A percentile compares a stretch with the other conserved stretches of the same genome.
phyloP scores from a whole-genome alignment of 2,888 invertebrate genomes.

The Eumerus sabulonum region DNA sequence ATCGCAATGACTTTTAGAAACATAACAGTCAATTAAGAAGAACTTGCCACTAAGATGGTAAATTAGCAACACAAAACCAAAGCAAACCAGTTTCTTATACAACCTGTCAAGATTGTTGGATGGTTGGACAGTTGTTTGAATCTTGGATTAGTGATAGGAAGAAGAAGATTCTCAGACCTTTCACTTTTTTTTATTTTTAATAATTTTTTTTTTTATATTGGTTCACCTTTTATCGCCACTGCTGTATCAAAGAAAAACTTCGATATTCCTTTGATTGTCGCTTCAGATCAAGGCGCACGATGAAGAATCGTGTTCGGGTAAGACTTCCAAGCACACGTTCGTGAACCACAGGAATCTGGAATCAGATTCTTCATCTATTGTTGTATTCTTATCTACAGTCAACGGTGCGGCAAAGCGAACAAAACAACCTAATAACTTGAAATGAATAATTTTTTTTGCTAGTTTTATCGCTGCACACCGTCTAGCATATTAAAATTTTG shows the following conservation, averaged over 20 bases:
- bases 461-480: slow-evolving; percentile 53
- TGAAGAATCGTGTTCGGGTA: slow-evolving; percentile 45
- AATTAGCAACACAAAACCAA: slow-evolving; percentile 29
- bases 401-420: neutral
- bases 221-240: neutral
- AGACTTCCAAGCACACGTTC: slow-evolving; percentile 47
- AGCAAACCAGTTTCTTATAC: slow-evolving; percentile 56
- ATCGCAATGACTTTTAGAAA: slow-evolving; percentile 23
- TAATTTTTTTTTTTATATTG: neutral
- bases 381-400: too few relatives aligned
- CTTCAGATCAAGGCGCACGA: neutral
- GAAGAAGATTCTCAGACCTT: slow-evolving; percentile 12
- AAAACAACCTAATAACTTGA: slow-evolving; percentile 25
- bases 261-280: neutral
- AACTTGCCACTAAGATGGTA: slow-evolving; percentile 40
- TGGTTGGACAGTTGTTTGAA: too few relatives aligned
- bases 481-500: neutral
- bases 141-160: neutral
- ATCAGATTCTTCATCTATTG: neutral
- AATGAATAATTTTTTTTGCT: slow-evolving; percentile 36
- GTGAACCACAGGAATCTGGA: slow-evolving; percentile 7
- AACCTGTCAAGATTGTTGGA: slow-evolving; percentile 38
- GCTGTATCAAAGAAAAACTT: neutral
- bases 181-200: slow-evolving; percentile 5
- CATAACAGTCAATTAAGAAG: slow-evolving; percentile 46